phyloP scores from a whole-genome alignment of 2,797 vertebrate genomes.

The Miopithecus talapoin region DNA sequence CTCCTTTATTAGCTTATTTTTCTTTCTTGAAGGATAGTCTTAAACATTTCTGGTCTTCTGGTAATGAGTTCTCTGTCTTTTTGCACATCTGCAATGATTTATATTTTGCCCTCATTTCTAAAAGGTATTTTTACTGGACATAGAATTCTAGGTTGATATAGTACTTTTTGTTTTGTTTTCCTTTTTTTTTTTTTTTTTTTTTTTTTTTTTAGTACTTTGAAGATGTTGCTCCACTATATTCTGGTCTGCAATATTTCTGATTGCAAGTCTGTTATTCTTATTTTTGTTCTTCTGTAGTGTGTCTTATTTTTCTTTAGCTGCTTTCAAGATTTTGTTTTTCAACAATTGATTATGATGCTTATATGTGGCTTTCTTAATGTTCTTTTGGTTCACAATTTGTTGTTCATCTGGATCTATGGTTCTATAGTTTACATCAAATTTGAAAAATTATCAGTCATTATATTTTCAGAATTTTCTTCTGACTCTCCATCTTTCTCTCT shows the following conservation, averaged over 20 bases:
- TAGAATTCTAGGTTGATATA: not conserved
- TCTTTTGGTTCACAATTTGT: not conserved
- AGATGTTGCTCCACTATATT: not conserved
- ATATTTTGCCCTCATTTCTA: not conserved
- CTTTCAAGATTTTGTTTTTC: not conserved
- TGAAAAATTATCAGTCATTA: not conserved
- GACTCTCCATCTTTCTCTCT: not conserved
- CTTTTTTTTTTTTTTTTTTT: not conserved
- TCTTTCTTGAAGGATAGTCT: not conserved
- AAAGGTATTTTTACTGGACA: not conserved
- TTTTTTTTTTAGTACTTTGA: not conserved
- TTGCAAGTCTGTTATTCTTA: not conserved
- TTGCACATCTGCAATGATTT: not conserved
- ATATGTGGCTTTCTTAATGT: not conserved
- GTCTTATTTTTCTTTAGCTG: not conserved
- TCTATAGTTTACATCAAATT: not conserved
- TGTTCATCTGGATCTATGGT: not conserved
- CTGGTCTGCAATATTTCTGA: not conserved
- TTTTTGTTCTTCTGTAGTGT: not conserved
- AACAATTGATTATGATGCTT: not conserved
- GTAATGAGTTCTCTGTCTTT: not conserved
- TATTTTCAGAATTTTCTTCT: constrained; percentile 1
- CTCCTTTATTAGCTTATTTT: not conserved
- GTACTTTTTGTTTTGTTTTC: not conserved
- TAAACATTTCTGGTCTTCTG: not conserved